Conservation (phyloP, 2,888 invertebrate genomes). For the Miltochrista miniata region DNA sequence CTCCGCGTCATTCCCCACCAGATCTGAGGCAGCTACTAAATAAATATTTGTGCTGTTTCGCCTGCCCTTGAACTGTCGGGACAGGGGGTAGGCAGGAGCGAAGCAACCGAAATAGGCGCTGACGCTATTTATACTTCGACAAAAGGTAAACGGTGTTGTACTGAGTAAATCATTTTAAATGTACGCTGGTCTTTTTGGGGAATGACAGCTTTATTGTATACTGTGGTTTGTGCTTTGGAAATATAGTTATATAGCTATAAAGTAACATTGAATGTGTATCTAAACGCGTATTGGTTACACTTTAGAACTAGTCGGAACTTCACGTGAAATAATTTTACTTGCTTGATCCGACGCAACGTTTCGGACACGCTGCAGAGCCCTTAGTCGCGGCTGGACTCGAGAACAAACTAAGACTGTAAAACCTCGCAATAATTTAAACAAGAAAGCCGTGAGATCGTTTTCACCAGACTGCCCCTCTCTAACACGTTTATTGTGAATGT, state of each 20-base stretch:
- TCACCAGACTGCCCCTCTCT: too few species aligned
- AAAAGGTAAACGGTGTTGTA: constrained; percentile 30
- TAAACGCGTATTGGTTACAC: too few species aligned
- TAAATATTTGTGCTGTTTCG: constrained; percentile 45
- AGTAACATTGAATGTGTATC: not conserved
- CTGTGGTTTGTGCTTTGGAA: not conserved
- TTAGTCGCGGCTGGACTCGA: too few species aligned
- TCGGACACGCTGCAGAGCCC: too few species aligned
- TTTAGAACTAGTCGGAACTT: too few species aligned
- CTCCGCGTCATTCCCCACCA: not conserved
- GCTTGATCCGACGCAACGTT: too few species aligned
- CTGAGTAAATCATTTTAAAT: constrained; percentile 32
- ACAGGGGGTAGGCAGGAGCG: constrained; percentile 20
- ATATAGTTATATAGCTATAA: not conserved
- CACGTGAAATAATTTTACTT: too few species aligned
- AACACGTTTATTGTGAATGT: too few species aligned
- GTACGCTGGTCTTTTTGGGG: constrained; percentile 8
- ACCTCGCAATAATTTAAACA: too few species aligned
- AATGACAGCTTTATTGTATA: constrained; percentile 9
- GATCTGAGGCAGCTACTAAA: constrained; percentile 30
- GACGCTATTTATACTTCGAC: constrained; percentile 28
- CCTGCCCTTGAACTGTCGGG: constrained; percentile 47
- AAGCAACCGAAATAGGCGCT: constrained; percentile 21
- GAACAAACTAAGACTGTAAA: too few species aligned
- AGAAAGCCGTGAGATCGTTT: too few species aligned